Base-by-base conservation (phyloP, 2,113 vertebrate genomes). In the Eulacestoma nigropectus region DNA sequence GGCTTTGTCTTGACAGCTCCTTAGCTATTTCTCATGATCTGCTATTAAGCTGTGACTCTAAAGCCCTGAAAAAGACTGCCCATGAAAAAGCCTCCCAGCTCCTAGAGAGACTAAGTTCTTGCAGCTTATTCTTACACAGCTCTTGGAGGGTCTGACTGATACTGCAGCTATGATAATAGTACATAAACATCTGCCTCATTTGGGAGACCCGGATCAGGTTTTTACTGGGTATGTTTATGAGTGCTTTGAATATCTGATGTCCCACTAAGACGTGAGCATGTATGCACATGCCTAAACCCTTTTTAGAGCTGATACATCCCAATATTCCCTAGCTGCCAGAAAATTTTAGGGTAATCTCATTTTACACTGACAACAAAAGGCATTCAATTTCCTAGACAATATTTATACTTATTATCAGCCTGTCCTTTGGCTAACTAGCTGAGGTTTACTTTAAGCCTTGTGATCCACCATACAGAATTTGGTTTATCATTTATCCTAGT, bases 301-400 rank as follows among this genome's bases (percentile, higher is more conserved):
- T 85, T 60, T 52, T 63, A 60, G 55, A 22, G 18, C 32, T 37
- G 52, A 75, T 91, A 93, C 60, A 89, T 94, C 73, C 88, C 75
- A 69, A 88, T 72, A 89, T 33, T 87, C 44, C 29, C 68, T 83
- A 57, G 55, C 23, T 84, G 85, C 85, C 90, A 93, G 80, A 96
- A 94, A 84, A 95, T n/a, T 88, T 80, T 84, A 96, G 35, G 63
- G 74, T 92, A 95, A 96, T 93, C 96, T 96, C 81, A 91, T 81
- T 57, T 95, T 87, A 86, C 77, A 79, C 59, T 90, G 90, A 97
- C 95, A 97, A 93, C 89, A 97, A 93, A 75, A 96, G 86, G 73
- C 78, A 95, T 89, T 96, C n/a, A 64, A 93, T 97, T 97, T 94
- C 72, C 85, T 93, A 94, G 93, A 75, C 91, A 91, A 60, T 94